Evolutionary conservation across 2,113 vertebrate genomes (phyloP).

Genomic region (Podarcis cretensis): DNA sequence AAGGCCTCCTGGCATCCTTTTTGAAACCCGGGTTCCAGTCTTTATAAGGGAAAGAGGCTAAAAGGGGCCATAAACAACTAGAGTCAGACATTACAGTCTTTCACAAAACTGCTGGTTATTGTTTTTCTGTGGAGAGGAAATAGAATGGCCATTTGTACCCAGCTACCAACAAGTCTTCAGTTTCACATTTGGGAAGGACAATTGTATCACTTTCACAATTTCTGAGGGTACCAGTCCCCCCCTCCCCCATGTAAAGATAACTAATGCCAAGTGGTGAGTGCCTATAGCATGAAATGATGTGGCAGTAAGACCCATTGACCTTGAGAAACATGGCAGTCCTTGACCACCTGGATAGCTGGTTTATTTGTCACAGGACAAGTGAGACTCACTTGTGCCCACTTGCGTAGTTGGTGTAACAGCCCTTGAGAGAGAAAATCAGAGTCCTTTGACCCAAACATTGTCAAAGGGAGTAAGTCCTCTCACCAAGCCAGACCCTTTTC

Average conservation of each 20-base stretch:
- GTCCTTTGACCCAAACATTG: not conserved
- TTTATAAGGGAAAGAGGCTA: not conserved
- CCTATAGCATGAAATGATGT: constrained; percentile 51
- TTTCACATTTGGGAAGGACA: not conserved
- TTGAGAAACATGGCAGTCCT: not conserved
- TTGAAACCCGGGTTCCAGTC: not conserved
- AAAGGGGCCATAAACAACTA: not conserved
- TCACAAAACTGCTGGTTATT: not conserved
- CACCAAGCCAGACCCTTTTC: not conserved
- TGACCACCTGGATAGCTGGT: not conserved
- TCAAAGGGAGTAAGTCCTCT: not conserved
- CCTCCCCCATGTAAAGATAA: constrained; percentile 48
- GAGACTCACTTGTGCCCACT: not conserved
- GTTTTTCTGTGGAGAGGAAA: not conserved
- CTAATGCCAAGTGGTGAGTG: constrained; percentile 44
- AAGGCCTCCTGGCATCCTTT: not conserved
- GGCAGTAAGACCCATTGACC: constrained; percentile 13
- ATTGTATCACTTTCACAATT: not conserved
- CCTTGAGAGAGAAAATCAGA: not conserved
- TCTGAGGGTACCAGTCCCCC: not conserved
- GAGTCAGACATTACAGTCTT: not conserved
- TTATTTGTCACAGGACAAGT: not conserved
- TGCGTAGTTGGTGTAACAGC: not conserved
- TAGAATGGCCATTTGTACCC: not conserved
- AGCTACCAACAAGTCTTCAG: not conserved